Conservation (phyloP, 2,888 invertebrate genomes). For the Zygaena filipendulae region DNA sequence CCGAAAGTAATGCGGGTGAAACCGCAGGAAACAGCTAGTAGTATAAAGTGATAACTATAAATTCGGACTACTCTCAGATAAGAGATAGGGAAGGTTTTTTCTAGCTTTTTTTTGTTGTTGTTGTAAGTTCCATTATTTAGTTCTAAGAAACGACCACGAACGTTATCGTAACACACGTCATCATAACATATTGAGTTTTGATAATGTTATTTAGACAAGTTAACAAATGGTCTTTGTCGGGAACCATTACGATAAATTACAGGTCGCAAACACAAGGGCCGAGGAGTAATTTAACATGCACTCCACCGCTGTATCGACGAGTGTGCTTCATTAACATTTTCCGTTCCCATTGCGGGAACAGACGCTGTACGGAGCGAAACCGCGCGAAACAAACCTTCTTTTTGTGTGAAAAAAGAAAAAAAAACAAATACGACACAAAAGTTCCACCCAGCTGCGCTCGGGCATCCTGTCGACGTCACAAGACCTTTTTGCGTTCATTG, state of each 20-base stretch:
- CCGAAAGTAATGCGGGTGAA: too few species aligned
- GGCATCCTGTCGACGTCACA: conserved; percentile 62
- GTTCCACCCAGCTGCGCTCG: conserved; percentile 63
- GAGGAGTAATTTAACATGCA: conserved; percentile 29
- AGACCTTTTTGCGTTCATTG: conserved; percentile 52
- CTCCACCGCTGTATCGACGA: conserved; percentile 39
- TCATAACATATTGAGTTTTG: too few species aligned
- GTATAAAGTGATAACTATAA: too few species aligned
- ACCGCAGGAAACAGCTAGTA: too few species aligned
- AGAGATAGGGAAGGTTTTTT: too few species aligned
- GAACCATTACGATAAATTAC: conserved; percentile 39
- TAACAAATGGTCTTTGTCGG: too few species aligned
- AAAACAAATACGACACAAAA: conserved; percentile 49
- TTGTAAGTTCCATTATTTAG: too few species aligned
- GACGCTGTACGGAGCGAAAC: conserved; percentile 43
- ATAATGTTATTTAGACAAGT: too few species aligned
- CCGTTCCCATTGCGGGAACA: conserved; percentile 56
- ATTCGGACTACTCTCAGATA: too few species aligned
- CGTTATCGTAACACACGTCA: too few species aligned
- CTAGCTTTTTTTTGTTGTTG: too few species aligned
- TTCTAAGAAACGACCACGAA: too few species aligned
- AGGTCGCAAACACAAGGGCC: conserved; percentile 25
- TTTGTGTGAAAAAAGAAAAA: conserved; percentile 35
- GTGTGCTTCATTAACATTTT: conserved; percentile 59
- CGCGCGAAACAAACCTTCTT: conserved; percentile 59